These are phyloP conservation scores for Tetramorium parvispinum DNA, from an alignment of 1,140 invertebrate genomes.

Conservation along the genomic window DNA sequence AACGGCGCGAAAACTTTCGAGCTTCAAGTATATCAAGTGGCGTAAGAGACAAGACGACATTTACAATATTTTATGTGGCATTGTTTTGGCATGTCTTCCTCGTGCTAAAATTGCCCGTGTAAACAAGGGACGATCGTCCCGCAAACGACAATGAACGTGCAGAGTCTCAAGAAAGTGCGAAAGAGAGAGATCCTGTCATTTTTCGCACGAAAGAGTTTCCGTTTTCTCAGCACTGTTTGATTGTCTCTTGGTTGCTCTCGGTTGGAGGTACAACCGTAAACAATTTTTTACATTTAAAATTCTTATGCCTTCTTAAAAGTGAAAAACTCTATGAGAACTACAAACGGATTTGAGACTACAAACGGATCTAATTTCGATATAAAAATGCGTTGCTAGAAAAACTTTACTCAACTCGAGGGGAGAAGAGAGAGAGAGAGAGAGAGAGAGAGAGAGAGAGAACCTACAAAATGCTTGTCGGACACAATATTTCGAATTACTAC, in stretches of 20 bases:
- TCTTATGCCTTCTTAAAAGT: background rate
- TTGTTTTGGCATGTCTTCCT: background rate
- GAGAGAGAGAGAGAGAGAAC: too few species aligned
- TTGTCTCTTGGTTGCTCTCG: background rate
- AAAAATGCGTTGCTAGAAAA: background rate
- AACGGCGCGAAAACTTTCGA: background rate
- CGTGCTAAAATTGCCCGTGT: background rate
- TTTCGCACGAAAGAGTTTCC: background rate
- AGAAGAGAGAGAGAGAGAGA: too few species aligned
- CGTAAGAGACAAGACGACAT: background rate
- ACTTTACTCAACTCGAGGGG: too few species aligned
- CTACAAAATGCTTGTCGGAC: too few species aligned
- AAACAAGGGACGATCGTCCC: background rate
- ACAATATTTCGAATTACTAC: too few species aligned
- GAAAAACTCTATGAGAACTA: background rate
- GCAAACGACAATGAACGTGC: background rate
- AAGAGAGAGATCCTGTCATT: slow-evolving; percentile 27
- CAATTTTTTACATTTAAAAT: background rate
- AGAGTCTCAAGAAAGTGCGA: background rate
- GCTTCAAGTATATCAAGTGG: background rate
- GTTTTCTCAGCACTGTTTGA: slow-evolving; percentile 30
- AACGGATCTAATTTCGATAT: background rate
- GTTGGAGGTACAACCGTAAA: background rate
- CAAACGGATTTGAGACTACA: background rate
- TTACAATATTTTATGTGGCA: background rate